Percentiles rank a stretch among this genome's conserved stretches.
These are phyloP conservation scores for Ambastaia sidthimunki DNA, from an alignment of 2,797 vertebrate species.

Conservation along the genomic window DNA sequence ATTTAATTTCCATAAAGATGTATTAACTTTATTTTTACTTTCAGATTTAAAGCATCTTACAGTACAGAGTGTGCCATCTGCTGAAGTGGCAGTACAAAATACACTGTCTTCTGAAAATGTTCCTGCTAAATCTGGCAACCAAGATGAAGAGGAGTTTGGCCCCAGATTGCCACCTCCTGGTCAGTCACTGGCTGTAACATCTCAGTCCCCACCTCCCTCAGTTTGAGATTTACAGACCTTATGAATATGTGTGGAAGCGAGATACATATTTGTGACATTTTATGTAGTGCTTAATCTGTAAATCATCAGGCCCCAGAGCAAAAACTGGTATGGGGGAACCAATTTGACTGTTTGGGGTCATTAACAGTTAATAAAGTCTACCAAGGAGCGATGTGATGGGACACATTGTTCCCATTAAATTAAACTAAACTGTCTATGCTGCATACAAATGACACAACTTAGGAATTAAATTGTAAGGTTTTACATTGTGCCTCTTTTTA, in stretches of 20 bases:
- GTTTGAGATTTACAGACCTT: too few relatives aligned
- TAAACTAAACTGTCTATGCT: too few relatives aligned
- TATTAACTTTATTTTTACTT: background rate
- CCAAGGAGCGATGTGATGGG: too few relatives aligned
- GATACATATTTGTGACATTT: too few relatives aligned
- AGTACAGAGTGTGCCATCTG: conserved; percentile 6
- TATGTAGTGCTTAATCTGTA: too few relatives aligned
- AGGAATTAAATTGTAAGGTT: background rate
- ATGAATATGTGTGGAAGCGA: too few relatives aligned
- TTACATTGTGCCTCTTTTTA: background rate
- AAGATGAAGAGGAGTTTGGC: conserved; percentile 84
- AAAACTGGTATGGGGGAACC: too few relatives aligned
- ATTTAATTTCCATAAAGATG: background rate
- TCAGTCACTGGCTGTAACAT: conserved; percentile 60
- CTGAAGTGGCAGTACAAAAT: conserved; percentile 14
- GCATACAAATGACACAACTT: too few relatives aligned
- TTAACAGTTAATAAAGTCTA: too few relatives aligned
- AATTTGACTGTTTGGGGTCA: too few relatives aligned
- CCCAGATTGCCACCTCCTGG: conserved; percentile 86
- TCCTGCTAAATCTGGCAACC: conserved; percentile 53
- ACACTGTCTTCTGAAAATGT: conserved; percentile 50
- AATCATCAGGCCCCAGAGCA: too few relatives aligned
- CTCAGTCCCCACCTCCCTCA: background rate
- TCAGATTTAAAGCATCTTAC: conserved; percentile 23
- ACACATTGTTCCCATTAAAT: too few relatives aligned